A percentile compares a stretch with the other conserved stretches of the same genome.
Evolutionary conservation across 2,113 vertebrate genomes (phyloP).

Genomic region (Oenanthe melanoleuca): DNA sequence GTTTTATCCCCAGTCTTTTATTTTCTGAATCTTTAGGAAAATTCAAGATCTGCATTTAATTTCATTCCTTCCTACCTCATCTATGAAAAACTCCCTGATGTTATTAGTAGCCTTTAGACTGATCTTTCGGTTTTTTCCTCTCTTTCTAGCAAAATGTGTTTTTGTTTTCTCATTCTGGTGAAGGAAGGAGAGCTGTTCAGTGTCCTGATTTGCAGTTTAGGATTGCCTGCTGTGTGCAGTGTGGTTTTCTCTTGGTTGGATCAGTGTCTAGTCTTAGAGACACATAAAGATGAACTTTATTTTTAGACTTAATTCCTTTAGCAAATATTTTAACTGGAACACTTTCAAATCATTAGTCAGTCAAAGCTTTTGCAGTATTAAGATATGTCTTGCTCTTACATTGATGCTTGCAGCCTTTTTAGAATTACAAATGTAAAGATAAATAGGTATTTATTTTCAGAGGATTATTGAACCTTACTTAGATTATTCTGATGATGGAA

Average conservation of each 20-base stretch:
- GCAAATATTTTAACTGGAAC: not conserved
- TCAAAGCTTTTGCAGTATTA: not conserved
- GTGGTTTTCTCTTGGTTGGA: not conserved
- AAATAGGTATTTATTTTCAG: not conserved
- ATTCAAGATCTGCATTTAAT: not conserved
- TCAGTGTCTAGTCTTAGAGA: not conserved
- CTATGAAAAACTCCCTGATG: not conserved
- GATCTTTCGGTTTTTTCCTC: not conserved
- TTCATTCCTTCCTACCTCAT: not conserved
- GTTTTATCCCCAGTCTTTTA: accelerated
- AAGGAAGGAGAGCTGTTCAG: not conserved
- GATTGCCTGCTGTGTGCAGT: not conserved
- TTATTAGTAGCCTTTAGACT: not conserved
- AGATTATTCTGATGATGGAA: not conserved
- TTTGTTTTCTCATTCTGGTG: not conserved
- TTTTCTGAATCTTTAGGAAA: not conserved
- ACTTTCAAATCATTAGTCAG: not conserved
- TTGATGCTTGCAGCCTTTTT: not conserved
- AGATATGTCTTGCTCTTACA: not conserved
- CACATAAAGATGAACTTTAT: not conserved
- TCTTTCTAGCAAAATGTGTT: not conserved
- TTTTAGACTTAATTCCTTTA: not conserved
- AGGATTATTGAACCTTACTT: not conserved
- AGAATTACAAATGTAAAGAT: not conserved
- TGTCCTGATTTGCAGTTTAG: not conserved